A percentile compares a stretch with the other conserved stretches of the same genome.
Evolutionary conservation across 1,140 invertebrate species (phyloP).

Genomic region (Drosophila watanabei): DNA sequence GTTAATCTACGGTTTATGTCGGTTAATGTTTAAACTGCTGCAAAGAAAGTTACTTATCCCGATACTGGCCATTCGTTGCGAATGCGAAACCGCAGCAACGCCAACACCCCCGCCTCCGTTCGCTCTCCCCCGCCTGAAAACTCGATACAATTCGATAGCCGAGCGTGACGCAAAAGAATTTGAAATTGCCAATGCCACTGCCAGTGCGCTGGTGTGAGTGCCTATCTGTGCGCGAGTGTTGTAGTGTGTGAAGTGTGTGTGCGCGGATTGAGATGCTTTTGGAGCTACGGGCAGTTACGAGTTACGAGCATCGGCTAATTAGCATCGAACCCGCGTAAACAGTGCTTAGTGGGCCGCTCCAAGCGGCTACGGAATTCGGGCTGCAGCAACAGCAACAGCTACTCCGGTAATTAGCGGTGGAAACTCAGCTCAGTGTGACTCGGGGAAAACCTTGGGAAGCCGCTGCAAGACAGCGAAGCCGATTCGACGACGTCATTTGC

Average conservation of each 20-base stretch:
- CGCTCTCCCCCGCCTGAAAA: not conserved
- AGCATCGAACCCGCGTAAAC: slow-evolving; percentile 47
- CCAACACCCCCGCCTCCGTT: slow-evolving; percentile 2
- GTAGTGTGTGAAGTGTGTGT: slow-evolving; percentile 13
- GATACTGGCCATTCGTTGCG: not conserved
- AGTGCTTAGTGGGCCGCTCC: slow-evolving; percentile 36
- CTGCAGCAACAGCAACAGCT: slow-evolving; percentile 64
- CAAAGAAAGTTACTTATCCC: not conserved
- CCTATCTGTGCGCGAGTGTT: slow-evolving; percentile 20
- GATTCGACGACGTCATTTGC: slow-evolving; percentile 60
- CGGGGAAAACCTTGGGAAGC: slow-evolving; percentile 62
- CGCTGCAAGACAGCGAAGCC: slow-evolving; percentile 25
- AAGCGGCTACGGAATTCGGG: slow-evolving; percentile 32
- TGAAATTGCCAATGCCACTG: slow-evolving; percentile 39
- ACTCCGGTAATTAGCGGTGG: slow-evolving; percentile 59
- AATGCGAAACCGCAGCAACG: slow-evolving; percentile 8
- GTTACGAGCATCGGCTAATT: slow-evolving; percentile 43
- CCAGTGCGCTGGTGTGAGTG: slow-evolving; percentile 27
- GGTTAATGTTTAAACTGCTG: slow-evolving; percentile 1
- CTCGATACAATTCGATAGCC: slow-evolving; percentile 19
- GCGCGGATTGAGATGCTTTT: slow-evolving; percentile 55
- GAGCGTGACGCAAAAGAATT: slow-evolving; percentile 45
- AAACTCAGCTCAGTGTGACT: slow-evolving; percentile 34
- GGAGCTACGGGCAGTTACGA: slow-evolving; percentile 8
- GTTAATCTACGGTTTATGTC: not conserved